Percentiles rank a stretch among this genome's conserved stretches.
Conservation (phyloP, 2,113 vertebrate genomes). For the Chloropsis hardwickii region DNA sequence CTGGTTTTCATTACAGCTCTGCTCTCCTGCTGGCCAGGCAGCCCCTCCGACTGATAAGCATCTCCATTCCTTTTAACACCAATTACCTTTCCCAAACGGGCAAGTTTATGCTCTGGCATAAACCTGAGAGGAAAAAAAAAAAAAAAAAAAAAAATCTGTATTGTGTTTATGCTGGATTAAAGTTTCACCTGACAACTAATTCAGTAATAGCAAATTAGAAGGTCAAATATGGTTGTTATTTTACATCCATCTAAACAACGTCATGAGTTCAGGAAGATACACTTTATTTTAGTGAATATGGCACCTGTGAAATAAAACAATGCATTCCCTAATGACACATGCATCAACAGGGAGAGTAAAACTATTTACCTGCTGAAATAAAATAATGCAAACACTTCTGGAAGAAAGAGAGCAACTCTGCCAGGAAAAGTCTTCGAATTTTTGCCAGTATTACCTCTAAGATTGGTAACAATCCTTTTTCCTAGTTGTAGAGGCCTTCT, state of each 20-base stretch:
- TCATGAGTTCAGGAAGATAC: background rate
- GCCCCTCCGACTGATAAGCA: background rate
- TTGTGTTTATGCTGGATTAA: background rate
- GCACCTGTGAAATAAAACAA: background rate
- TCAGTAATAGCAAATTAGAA: background rate
- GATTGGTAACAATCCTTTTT: background rate
- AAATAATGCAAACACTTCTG: background rate
- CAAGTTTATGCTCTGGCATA: slow-evolving; percentile 81
- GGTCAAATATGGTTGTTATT: background rate
- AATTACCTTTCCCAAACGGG: slow-evolving; percentile 40
- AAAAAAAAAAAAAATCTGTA: background rate
- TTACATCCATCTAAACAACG: background rate
- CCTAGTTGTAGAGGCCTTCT: background rate
- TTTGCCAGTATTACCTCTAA: background rate
- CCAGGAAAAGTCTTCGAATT: background rate
- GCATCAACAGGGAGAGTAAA: background rate
- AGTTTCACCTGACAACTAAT: background rate
- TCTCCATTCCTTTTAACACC: slow-evolving; percentile 23
- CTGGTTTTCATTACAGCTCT: slow-evolving; percentile 33
- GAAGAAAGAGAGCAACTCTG: background rate
- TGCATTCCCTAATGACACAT: background rate
- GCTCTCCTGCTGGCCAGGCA: slow-evolving; percentile 29
- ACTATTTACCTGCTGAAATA: background rate
- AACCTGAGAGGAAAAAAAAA: slow-evolving; percentile 70
- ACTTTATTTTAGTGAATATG: background rate